phyloP scores from a whole-genome alignment of 2,888 invertebrate species.

The Hymenopus coronatus region DNA sequence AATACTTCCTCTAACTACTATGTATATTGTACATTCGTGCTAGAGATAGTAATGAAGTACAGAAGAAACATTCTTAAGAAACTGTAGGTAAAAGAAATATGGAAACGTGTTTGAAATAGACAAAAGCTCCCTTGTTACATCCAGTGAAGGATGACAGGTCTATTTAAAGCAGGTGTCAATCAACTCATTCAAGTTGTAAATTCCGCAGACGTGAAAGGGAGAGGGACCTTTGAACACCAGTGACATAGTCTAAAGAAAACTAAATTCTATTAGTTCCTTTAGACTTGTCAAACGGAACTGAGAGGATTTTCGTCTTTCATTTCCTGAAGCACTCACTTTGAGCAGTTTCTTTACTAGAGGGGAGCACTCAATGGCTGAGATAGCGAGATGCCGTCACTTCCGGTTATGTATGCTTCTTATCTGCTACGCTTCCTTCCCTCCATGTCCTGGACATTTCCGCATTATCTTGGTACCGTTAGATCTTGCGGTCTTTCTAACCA shows the following conservation, averaged over 20 bases:
- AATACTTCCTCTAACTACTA: no score
- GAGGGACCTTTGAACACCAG: neutral
- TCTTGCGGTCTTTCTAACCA: neutral
- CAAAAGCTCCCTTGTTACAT: no score
- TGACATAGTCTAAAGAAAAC: neutral
- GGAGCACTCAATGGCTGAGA: neutral
- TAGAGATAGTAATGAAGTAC: no score
- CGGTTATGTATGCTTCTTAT: neutral
- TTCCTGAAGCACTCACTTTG: neutral
- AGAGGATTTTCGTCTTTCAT: neutral
- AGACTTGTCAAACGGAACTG: neutral
- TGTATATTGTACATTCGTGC: no score
- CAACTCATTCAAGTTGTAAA: no score
- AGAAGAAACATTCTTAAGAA: no score
- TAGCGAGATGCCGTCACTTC: neutral
- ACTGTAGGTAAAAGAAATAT: no score
- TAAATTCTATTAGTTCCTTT: neutral
- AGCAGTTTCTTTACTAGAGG: neutral
- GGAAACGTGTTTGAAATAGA: no score
- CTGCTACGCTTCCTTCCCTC: neutral
- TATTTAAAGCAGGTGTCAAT: no score
- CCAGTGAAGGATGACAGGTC: no score
- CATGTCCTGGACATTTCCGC: neutral
- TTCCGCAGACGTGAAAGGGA: neutral
- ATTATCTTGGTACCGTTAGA: neutral